Conservation (phyloP, 2,888 invertebrate genomes). For the Altica lythri region DNA sequence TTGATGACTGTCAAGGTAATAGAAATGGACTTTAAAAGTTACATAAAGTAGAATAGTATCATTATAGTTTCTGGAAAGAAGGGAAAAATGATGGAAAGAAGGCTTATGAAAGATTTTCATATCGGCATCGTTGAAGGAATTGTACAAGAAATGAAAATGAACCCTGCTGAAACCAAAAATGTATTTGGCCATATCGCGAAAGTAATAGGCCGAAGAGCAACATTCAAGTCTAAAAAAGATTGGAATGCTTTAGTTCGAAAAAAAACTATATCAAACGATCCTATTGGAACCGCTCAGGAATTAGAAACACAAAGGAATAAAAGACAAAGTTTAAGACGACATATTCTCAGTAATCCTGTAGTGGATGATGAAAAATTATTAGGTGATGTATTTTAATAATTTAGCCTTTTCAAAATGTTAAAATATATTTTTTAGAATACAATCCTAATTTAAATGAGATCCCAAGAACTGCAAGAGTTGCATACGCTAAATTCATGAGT, state of each 20-base stretch:
- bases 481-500: conserved; percentile 87
- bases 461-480: conserved; percentile 78
- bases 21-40: too few species aligned
- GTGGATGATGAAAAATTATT: conserved; percentile 76
- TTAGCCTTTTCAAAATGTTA: too few species aligned
- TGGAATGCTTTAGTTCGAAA: conserved; percentile 84
- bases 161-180: conserved; percentile 72
- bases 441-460: conserved; percentile 79
- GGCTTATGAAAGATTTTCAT: conserved; percentile 87
- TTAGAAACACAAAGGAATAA: conserved; percentile 66
- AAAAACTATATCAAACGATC: conserved; percentile 71
- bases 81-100: conserved; percentile 83
- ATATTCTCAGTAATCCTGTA: conserved; percentile 68
- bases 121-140: conserved; percentile 86
- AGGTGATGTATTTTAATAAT: conserved; percentile 55
- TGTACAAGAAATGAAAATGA: conserved; percentile 68
- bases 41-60: too few species aligned
- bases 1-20: conserved; percentile 68
- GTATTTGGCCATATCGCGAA: conserved; percentile 84
- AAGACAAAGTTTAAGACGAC: conserved; percentile 73
- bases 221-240: conserved; percentile 68
- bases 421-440: too few species aligned
- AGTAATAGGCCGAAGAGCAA: conserved; percentile 71
- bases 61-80: conserved; percentile 77
- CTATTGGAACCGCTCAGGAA: conserved; percentile 78